Base-by-base conservation (phyloP, 2,888 invertebrate genomes). In the Rosalia funebris region DNA sequence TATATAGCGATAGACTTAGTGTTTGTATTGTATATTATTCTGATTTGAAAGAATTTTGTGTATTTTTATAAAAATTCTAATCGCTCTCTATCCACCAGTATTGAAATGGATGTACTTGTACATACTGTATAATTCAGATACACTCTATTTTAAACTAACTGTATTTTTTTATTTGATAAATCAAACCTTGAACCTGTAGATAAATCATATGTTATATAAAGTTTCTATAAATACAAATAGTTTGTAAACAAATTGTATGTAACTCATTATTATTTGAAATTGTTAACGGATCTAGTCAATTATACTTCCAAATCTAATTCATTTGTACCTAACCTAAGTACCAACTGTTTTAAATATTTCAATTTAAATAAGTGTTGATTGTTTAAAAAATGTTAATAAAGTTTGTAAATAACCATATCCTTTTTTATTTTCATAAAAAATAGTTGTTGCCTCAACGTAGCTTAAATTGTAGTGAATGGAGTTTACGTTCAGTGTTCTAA, bases 61-160 rank as follows among this genome's bases (percentile, higher is more conserved):
- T 61, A 57, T 57, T 50, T 58, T 57, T 55, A 45, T 46, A 47
- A 47, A 11, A 50, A 16, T 20, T 36, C 19, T 44, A 44, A 25
- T 19, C 17, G 44, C 25, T 14, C n/a, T 44, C n/a, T 44, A 44
- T 20, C 16, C 19, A 19, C 17, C 17, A 14, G 17, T n/a, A 17
- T 19, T 12, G n/a, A 3, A 17, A 1, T 44, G 14, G 19, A 11
- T 44, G 20, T n/a, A n/a, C n/a, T n/a, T 44, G 20, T 44, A 34
- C 11, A 34, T 25, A 25, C 4, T 25, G 25, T 34, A 34, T 34
- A 12, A 17, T 17, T 15, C 15, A 41, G 3, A 44, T 44, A 25
- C 1, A 20, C 10, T 12, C 19, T 44, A 44, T 44, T 44, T 44
- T 44, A 12, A 44, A 44, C 44, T 20, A 7, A 25, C 7, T 25